Percentiles rank a stretch among this genome's conserved stretches.
Conservation (phyloP, 2,113 vertebrate species). For the Anoura caudifer region DNA sequence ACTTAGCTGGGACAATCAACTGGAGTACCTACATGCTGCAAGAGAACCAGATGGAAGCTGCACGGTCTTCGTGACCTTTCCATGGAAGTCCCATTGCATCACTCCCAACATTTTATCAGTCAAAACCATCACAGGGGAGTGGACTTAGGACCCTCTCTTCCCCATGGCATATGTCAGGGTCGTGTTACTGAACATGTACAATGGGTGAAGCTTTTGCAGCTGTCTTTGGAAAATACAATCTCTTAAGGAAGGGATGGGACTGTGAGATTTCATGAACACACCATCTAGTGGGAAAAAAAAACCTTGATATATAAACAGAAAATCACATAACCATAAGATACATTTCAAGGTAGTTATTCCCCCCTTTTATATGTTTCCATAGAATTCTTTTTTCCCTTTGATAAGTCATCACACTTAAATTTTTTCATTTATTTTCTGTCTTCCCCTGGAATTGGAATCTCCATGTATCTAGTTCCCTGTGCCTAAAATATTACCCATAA, state of each 20-base stretch:
- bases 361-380: background rate
- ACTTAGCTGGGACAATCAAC: background rate
- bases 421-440: background rate
- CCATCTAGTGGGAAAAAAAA: background rate
- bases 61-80: background rate
- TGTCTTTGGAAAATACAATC: background rate
- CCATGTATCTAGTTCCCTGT: background rate
- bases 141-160: background rate
- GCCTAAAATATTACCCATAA: background rate
- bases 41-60: background rate
- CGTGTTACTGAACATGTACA: background rate
- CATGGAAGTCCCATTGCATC: background rate
- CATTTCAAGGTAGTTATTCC: background rate
- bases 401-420: background rate
- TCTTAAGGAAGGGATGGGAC: background rate
- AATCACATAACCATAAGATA: background rate
- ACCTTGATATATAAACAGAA: background rate
- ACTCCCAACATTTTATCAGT: background rate
- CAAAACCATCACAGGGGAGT: background rate
- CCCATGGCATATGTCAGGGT: background rate
- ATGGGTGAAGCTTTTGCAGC: background rate
- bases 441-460: background rate
- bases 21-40: background rate
- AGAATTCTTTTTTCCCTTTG: background rate
- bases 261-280: background rate